A percentile compares a stretch with the other conserved stretches of the same genome.
phyloP scores from a whole-genome alignment of 2,888 invertebrate species.

The Drosophila villosipedis region DNA sequence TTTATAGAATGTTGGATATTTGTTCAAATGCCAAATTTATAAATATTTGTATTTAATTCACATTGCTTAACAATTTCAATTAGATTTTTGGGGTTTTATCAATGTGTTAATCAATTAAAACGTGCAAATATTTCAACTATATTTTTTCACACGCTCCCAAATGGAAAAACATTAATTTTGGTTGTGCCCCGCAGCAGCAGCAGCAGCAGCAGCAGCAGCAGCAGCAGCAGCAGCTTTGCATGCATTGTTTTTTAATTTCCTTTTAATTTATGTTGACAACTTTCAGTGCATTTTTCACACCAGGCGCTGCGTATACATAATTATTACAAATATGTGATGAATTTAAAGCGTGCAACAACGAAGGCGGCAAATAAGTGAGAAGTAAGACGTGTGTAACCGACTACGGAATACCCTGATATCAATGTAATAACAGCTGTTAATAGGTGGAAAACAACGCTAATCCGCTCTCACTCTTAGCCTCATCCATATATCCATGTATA shows the following conservation, averaged over 20 bases:
- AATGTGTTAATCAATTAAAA: background rate
- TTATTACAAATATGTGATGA: conserved; percentile 34
- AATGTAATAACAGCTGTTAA: background rate
- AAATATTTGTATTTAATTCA: background rate
- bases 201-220: background rate
- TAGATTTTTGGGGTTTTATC: background rate
- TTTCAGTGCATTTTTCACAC: conserved; percentile 20
- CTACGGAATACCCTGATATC: background rate
- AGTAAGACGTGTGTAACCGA: background rate
- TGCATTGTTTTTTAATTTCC: conserved; percentile 1
- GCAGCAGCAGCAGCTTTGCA: background rate
- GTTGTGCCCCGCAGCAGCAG: background rate
- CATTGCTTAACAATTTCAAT: background rate
- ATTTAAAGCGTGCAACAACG: conserved; percentile 15
- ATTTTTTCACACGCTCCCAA: background rate
- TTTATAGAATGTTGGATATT: background rate
- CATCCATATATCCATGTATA: background rate
- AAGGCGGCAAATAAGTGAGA: background rate
- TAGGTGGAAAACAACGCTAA: background rate
- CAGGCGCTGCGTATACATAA: conserved; percentile 21
- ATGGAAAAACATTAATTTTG: background rate
- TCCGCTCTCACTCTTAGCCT: background rate
- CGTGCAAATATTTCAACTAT: background rate
- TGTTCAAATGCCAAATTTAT: no score
- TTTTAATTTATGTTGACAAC: conserved; percentile 14